Conservation (phyloP, 2,888 invertebrate species). For the Mesorhabditis sp. region DNA sequence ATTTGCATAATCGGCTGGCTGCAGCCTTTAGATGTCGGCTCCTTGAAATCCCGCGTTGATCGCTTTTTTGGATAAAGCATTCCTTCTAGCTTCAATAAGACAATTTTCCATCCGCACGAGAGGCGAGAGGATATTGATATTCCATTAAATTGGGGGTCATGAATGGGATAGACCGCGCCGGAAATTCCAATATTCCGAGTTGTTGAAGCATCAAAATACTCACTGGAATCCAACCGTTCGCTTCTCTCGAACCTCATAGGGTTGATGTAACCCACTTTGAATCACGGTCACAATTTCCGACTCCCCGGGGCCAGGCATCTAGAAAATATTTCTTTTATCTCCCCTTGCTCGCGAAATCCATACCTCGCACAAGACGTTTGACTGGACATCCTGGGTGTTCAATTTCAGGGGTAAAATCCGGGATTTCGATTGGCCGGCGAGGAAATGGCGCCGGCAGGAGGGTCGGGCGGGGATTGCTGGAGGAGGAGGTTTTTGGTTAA, state of each 20-base stretch:
- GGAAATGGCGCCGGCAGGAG: slow-evolving; percentile 6
- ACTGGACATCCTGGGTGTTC: neutral
- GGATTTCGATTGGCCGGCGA: neutral
- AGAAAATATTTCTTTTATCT: neutral
- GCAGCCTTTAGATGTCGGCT: too few relatives aligned
- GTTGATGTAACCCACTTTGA: slow-evolving; percentile 23
- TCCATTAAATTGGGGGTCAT: too few relatives aligned
- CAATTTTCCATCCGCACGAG: too few relatives aligned
- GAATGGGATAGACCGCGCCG: too few relatives aligned
- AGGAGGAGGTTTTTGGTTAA: neutral
- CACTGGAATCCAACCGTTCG: slow-evolving; percentile 34
- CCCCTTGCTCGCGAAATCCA: neutral
- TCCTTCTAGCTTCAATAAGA: too few relatives aligned
- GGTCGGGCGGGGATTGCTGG: slow-evolving; percentile 2
- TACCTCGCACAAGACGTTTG: neutral
- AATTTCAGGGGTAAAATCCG: neutral
- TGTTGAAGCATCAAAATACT: slow-evolving; percentile 10
- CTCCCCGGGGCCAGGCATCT: neutral
- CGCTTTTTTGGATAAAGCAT: too few relatives aligned
- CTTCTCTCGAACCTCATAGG: slow-evolving; percentile 20
- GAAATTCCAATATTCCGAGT: too few relatives aligned
- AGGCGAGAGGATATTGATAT: too few relatives aligned
- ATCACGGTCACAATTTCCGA: slow-evolving; percentile 20
- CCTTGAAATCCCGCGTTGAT: too few relatives aligned
- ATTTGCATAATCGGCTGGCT: too few relatives aligned